A percentile compares a stretch with the other conserved stretches of the same genome.
Conservation (phyloP, 2,113 vertebrate genomes). For the Ivindomyrus marchei region DNA sequence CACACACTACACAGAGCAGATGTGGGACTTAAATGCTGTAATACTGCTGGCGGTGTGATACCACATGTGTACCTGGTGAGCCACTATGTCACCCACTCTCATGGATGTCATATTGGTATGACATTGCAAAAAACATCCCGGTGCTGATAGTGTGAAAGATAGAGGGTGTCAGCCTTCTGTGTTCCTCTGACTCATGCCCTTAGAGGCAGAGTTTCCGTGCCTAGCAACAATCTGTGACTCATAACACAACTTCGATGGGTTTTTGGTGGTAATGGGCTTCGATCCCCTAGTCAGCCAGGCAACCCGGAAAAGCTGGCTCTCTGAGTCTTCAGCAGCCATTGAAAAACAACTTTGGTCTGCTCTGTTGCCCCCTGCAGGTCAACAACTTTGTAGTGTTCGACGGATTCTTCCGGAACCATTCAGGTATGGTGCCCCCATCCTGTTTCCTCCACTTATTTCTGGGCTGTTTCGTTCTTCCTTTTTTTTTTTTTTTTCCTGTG, state of each 20-base stretch:
- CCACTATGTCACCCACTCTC: not conserved
- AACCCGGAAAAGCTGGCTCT: not conserved
- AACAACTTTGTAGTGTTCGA: constrained; percentile 92
- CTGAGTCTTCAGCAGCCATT: not conserved
- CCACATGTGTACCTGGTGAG: not conserved
- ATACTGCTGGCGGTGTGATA: not conserved
- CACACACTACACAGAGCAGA: not conserved
- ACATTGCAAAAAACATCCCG: not conserved
- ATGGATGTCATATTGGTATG: not conserved
- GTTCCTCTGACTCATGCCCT: not conserved
- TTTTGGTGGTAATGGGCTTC: not conserved
- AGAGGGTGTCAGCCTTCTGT: not conserved
- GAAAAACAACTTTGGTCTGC: not conserved
- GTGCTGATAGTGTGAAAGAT: not conserved
- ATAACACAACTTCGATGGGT: not conserved
- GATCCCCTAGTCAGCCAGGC: not conserved
- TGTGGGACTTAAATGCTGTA: not conserved
- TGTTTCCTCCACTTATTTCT: not conserved
- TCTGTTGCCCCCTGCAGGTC: constrained; percentile 54
- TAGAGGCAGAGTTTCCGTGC: not conserved
- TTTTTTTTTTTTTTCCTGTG: not conserved
- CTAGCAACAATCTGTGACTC: not conserved
- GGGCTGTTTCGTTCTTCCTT: not conserved
- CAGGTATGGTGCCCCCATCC: constrained; percentile 55
- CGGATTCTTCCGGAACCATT: constrained; percentile 74